phyloP scores from a whole-genome alignment of 1,140 invertebrate genomes.

The Drosophila arizonae region DNA sequence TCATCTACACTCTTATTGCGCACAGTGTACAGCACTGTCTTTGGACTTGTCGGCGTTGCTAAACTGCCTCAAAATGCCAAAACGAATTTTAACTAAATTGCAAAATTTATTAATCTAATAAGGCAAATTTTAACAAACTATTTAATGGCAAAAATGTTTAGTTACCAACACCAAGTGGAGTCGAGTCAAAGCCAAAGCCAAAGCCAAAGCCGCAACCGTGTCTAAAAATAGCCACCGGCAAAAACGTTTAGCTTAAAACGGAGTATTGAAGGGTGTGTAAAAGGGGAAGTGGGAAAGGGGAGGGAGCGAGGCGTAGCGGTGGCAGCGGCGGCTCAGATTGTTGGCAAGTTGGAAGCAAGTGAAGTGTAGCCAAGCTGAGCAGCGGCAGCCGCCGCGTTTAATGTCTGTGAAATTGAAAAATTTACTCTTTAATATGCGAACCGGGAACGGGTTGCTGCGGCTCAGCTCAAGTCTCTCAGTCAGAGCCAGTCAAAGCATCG shows the following conservation, averaged over 20 bases:
- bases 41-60: background rate
- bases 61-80: slow-evolving; percentile 52
- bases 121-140: slow-evolving; percentile 80
- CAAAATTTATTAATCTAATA: slow-evolving; percentile 81
- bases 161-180: slow-evolving; percentile 22
- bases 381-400: slow-evolving; percentile 68
- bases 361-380: slow-evolving; percentile 36
- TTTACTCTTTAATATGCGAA: slow-evolving; percentile 81
- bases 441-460: slow-evolving; percentile 45
- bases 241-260: slow-evolving; percentile 69
- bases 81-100: slow-evolving; percentile 77
- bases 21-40: slow-evolving; percentile 18
- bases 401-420: slow-evolving; percentile 81
- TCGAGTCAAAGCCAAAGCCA: background rate
- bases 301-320: background rate
- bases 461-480: slow-evolving; percentile 12
- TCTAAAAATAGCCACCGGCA: slow-evolving; percentile 63
- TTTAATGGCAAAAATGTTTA: slow-evolving; percentile 71
- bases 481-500: slow-evolving; percentile 23
- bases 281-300: slow-evolving; percentile 2
- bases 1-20: slow-evolving; percentile 9
- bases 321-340: slow-evolving; percentile 12
- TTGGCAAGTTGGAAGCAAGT: slow-evolving; percentile 22
- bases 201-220: slow-evolving; percentile 32
- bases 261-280: slow-evolving; percentile 19